Conservation (phyloP, 2,888 invertebrate species). For the Tenthredo livida region DNA sequence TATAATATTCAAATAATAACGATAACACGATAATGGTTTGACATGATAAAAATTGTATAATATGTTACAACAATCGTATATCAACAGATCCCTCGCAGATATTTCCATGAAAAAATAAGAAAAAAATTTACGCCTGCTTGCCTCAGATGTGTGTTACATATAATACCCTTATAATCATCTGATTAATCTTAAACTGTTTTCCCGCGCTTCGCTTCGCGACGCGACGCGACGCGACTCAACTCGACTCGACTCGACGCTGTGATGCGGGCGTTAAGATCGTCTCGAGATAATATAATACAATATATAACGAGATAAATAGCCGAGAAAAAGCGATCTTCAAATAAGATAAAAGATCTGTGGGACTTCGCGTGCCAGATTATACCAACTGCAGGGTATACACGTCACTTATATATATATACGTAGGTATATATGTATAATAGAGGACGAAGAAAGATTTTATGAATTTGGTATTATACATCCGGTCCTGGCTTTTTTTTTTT, state of each 20-base stretch:
- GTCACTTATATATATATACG: too few relatives aligned
- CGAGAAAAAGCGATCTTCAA: conserved; percentile 1
- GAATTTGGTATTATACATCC: neutral
- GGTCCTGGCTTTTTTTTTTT: neutral
- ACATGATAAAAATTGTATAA: too few relatives aligned
- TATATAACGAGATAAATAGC: conserved; percentile 23
- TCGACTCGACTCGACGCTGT: neutral
- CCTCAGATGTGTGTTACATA: neutral
- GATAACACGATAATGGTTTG: too few relatives aligned
- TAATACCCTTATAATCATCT: neutral
- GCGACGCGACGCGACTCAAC: neutral
- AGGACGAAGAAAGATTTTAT: neutral
- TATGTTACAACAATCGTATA: too few relatives aligned
- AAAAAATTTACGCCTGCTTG: too few relatives aligned
- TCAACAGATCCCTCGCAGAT: too few relatives aligned
- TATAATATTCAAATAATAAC: too few relatives aligned
- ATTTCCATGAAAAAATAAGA: too few relatives aligned
- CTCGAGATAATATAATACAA: neutral
- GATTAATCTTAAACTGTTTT: conserved; percentile 3
- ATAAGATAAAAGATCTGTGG: neutral
- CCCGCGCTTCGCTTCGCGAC: neutral
- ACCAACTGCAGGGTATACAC: neutral
- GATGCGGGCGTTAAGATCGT: conserved; percentile 1
- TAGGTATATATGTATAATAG: neutral
- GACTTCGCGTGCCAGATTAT: neutral